Conservation (phyloP, 1,140 invertebrate genomes). For the Polypedilum vanderplanki region DNA sequence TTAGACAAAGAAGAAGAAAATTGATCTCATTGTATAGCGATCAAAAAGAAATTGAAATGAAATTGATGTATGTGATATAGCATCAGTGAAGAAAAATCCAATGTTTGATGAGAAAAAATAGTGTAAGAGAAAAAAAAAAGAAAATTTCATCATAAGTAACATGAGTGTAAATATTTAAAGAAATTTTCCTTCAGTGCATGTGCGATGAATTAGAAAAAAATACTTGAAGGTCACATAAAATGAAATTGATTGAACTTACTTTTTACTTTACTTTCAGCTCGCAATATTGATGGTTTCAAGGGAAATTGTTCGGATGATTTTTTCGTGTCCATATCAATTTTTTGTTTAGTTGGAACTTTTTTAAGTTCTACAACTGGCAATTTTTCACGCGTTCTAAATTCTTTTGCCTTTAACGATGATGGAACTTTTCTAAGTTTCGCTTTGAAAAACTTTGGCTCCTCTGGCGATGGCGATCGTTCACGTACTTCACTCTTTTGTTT, state of each 20-base stretch:
- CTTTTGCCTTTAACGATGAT: background rate
- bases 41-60: too few relatives aligned
- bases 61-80: too few relatives aligned
- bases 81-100: too few relatives aligned
- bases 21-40: too few relatives aligned
- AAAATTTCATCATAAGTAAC: too few relatives aligned
- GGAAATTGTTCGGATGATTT: background rate
- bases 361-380: background rate
- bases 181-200: background rate
- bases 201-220: background rate
- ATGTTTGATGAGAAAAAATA: too few relatives aligned
- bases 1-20: too few relatives aligned
- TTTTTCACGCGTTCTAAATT: background rate
- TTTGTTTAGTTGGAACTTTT: background rate
- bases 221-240: background rate
- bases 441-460: constrained; percentile 1
- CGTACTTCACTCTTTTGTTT: background rate
- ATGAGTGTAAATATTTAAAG: too few relatives aligned
- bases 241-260: background rate
- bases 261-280: background rate
- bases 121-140: too few relatives aligned
- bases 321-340: background rate
- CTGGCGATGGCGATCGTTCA: background rate
- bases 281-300: background rate
- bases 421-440: constrained; percentile 1